These are phyloP conservation scores for Drosophila koepferae DNA, from an alignment of 2,888 invertebrate species.

Conservation along the genomic window DNA sequence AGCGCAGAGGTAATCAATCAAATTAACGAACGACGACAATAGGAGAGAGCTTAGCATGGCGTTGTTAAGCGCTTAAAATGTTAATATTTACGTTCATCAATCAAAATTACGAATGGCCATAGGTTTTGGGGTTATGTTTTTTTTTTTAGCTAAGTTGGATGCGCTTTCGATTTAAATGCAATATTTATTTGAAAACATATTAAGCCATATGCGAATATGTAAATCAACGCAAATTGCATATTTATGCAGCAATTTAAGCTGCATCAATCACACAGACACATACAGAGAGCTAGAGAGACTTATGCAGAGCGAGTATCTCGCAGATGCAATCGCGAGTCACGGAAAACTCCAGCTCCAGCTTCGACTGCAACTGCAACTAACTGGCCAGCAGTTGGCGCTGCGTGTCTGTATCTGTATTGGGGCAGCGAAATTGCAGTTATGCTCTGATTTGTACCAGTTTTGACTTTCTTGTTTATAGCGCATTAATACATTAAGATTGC, in stretches of 20 bases:
- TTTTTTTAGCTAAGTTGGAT: constrained; percentile 12
- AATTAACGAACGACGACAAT: not conserved
- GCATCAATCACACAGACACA: constrained; percentile 66
- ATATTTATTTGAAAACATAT: constrained; percentile 46
- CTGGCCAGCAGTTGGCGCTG: constrained; percentile 47
- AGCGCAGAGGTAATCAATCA: not conserved
- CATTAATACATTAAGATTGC: constrained; percentile 80
- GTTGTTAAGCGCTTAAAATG: constrained; percentile 17
- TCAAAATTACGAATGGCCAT: constrained; percentile 48
- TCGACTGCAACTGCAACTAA: constrained; percentile 15
- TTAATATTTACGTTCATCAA: constrained; percentile 35
- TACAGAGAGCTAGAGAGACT: not conserved
- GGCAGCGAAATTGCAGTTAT: constrained; percentile 85
- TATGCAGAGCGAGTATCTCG: constrained; percentile 25
- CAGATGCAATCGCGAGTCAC: constrained; percentile 58
- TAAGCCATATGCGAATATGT: constrained; percentile 36
- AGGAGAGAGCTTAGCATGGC: constrained; percentile 8
- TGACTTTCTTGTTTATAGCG: constrained; percentile 85
- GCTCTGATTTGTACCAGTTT: constrained; percentile 85
- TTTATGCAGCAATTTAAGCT: constrained; percentile 64
- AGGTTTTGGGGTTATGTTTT: constrained; percentile 31
- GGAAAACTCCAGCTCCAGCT: constrained; percentile 55
- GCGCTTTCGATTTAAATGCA: constrained; percentile 69
- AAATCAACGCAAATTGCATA: constrained; percentile 51
- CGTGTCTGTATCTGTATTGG: constrained; percentile 57